These are phyloP conservation scores for Caenorhabditis doughertyi DNA, from an alignment of 2,888 invertebrate genomes.

Conservation along the genomic window DNA sequence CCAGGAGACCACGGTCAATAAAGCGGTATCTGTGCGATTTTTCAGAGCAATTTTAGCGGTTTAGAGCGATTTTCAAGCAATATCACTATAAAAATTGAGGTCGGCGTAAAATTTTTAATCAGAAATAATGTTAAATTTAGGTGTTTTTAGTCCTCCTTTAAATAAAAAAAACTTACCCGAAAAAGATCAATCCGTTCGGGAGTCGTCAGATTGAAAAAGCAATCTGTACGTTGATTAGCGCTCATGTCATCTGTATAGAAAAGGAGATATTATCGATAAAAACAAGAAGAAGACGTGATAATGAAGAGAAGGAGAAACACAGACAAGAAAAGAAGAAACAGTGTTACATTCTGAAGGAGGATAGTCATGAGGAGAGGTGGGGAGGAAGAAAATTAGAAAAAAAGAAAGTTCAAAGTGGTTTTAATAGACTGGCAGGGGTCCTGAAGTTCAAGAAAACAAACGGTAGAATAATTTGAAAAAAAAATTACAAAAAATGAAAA, in stretches of 20 bases:
- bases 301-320: not conserved
- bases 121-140: too few relatives aligned
- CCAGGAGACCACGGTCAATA: too few relatives aligned
- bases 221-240: conserved; percentile 75
- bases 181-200: conserved; percentile 76
- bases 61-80: too few relatives aligned
- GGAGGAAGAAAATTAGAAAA: not conserved
- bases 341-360: too few relatives aligned
- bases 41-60: too few relatives aligned
- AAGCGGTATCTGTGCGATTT: too few relatives aligned
- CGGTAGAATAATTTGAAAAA: too few relatives aligned
- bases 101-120: too few relatives aligned
- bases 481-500: conserved; percentile 1
- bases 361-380: too few relatives aligned
- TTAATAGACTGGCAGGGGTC: not conserved
- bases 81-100: too few relatives aligned
- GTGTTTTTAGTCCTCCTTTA: too few relatives aligned
- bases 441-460: too few relatives aligned
- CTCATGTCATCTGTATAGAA: conserved; percentile 61
- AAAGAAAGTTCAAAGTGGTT: not conserved
- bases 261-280: not conserved
- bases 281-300: conserved; percentile 1
- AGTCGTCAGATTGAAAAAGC: conserved; percentile 76
- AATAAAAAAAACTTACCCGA: conserved; percentile 64
- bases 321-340: conserved; percentile 9